These are phyloP conservation scores for Drosophila lacicola DNA, from an alignment of 2,888 invertebrate species.

Conservation along the genomic window DNA sequence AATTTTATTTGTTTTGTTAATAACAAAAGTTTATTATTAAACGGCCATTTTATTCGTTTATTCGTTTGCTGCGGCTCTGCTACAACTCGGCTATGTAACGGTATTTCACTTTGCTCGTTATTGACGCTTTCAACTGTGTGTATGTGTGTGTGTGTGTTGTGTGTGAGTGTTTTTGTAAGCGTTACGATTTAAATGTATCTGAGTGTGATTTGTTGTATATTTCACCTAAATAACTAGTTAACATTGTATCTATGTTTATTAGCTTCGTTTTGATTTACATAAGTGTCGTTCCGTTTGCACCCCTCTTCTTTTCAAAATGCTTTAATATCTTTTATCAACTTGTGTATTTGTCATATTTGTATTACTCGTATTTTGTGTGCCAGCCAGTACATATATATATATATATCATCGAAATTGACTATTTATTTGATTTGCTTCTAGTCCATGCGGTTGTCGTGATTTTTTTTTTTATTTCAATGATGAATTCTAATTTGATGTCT, in stretches of 20 bases:
- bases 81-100: constrained; percentile 64
- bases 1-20: constrained; percentile 44
- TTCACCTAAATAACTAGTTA: constrained; percentile 85
- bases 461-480: constrained; percentile 27
- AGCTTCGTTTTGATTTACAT: constrained; percentile 78
- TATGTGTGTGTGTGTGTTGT: constrained; percentile 36
- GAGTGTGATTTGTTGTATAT: constrained; percentile 82
- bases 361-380: constrained; percentile 63
- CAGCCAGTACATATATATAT: constrained; percentile 47
- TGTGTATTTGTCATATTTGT: constrained; percentile 46
- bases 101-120: constrained; percentile 43
- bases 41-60: constrained; percentile 57
- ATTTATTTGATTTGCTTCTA: constrained; percentile 71
- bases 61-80: constrained; percentile 67
- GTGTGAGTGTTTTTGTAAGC: constrained; percentile 43
- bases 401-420: constrained; percentile 71
- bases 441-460: constrained; percentile 24
- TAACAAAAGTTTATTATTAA: constrained; percentile 70
- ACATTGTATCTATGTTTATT: constrained; percentile 73
- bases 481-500: constrained; percentile 27
- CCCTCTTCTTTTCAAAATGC: constrained; percentile 51
- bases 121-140: constrained; percentile 52
- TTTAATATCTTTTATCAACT: constrained; percentile 41
- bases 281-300: constrained; percentile 56
- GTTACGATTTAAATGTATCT: constrained; percentile 66